phyloP scores from a whole-genome alignment of 2,113 vertebrate species.

The Pollachius pollachius region DNA sequence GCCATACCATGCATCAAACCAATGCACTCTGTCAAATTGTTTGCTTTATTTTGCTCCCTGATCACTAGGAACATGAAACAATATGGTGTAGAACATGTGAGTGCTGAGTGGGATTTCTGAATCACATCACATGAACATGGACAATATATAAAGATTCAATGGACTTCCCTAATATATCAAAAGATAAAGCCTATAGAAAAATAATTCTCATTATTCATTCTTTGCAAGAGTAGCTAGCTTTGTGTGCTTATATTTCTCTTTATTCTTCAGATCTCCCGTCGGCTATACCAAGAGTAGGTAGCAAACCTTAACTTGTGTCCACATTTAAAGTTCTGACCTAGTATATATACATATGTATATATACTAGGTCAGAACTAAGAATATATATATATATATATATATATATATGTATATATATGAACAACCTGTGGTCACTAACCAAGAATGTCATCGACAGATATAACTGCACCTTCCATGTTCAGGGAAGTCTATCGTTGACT shows the following conservation, averaged over 20 bases:
- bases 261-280: slow-evolving; percentile 22
- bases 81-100: background rate
- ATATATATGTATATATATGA: background rate
- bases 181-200: too few relatives aligned
- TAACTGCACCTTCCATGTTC: slow-evolving; percentile 62
- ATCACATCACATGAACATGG: too few relatives aligned
- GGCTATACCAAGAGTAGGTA: slow-evolving; percentile 42
- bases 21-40: background rate
- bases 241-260: background rate
- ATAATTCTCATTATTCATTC: background rate
- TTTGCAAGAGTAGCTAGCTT: too few relatives aligned
- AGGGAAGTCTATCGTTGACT: slow-evolving; percentile 13
- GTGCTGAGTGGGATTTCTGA: background rate
- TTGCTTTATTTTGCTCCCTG: background rate
- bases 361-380: too few relatives aligned
- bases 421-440: background rate
- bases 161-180: too few relatives aligned
- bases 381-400: too few relatives aligned
- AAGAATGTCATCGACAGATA: slow-evolving; percentile 47
- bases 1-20: background rate
- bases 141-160: too few relatives aligned
- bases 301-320: too few relatives aligned
- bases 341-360: too few relatives aligned
- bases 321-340: too few relatives aligned
- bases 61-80: slow-evolving; percentile 19